Base-by-base conservation (phyloP, 2,888 invertebrate genomes). In the Eumerus sabulonum region DNA sequence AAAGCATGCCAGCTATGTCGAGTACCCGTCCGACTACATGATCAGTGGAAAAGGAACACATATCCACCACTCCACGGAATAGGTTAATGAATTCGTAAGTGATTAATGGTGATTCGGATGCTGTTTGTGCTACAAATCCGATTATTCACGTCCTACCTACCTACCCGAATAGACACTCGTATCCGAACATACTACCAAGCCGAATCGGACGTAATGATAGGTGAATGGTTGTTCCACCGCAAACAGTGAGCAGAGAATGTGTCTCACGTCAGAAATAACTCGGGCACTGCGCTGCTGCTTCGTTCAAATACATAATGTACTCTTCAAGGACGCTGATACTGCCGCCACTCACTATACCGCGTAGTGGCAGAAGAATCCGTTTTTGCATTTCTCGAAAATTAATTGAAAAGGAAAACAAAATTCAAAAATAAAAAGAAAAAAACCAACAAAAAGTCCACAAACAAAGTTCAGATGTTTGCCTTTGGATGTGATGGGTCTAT, bases 21-120 rank as follows among this genome's bases (percentile, higher is more conserved):
- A 79, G 79, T 74, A 74, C 59, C 64, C 27, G 27, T 64, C 56
- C 68, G 74, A 64, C 27, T 27, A 27, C 27, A 27, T 7, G 27
- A 27, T 27, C 2, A 27, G 7, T 74, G 63, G 74, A 68, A 27
- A 27, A 27, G 27, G 63, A 57, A 57, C 68, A 74, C 54, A 60
- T 68, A 27, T 27, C 27, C 27, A 27, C 77, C 63, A 63, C 63
- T 74, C 51, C 54, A 50, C 74, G 42, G 74, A 74, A 79, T 79
- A 79, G 79, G 79, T 79, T 79, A 79, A 79, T 74, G 74, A 79
- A 79, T 79, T 79, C 64, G 68, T 79, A 74, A 74, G 79, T 79
- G 79, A 79, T 79, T 79, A 79, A 79, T 79, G 79, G 79, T 70
- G 74, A 74, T 73, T 79, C 60, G 50, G 53, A 57, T 77, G 27